Conservation (phyloP, 2,113 vertebrate genomes). For the Struthidea cinerea region DNA sequence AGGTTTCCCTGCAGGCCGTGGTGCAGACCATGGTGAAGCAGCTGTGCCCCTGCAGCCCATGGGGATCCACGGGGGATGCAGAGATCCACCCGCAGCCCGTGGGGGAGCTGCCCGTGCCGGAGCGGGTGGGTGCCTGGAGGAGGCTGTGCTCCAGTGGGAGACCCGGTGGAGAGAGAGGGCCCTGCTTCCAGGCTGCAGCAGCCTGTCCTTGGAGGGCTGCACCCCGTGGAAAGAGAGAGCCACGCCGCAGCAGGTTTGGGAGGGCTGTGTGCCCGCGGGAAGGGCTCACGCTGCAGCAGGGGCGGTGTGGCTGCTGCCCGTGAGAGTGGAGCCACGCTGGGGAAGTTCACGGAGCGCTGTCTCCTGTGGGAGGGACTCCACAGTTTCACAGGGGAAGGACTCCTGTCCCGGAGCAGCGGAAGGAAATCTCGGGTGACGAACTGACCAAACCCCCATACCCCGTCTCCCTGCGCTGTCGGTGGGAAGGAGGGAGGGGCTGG, state of each 20-base stretch:
- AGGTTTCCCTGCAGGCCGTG: background rate
- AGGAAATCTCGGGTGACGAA: background rate
- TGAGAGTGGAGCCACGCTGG: background rate
- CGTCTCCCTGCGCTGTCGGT: background rate
- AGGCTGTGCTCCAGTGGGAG: background rate
- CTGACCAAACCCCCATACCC: background rate
- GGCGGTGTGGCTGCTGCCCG: background rate
- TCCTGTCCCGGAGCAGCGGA: background rate
- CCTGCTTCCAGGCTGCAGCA: background rate
- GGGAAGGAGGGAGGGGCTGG: background rate
- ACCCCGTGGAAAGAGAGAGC: too few relatives aligned
- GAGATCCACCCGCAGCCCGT: background rate
- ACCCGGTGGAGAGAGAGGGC: background rate
- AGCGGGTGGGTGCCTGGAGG: background rate
- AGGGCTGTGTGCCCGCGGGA: background rate
- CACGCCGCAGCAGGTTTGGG: background rate
- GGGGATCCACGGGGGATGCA: background rate
- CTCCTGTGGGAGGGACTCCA: background rate
- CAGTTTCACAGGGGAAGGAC: too few relatives aligned
- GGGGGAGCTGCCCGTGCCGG: too few relatives aligned
- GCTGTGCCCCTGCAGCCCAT: background rate
- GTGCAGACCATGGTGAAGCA: background rate
- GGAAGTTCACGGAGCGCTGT: background rate
- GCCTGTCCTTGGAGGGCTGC: background rate
- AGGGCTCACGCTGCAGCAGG: background rate